Evolutionary conservation across 2,797 vertebrate species (phyloP), one percentile per base, ranked within the genome.

Genomic region (Caiman crocodilus): DNA sequence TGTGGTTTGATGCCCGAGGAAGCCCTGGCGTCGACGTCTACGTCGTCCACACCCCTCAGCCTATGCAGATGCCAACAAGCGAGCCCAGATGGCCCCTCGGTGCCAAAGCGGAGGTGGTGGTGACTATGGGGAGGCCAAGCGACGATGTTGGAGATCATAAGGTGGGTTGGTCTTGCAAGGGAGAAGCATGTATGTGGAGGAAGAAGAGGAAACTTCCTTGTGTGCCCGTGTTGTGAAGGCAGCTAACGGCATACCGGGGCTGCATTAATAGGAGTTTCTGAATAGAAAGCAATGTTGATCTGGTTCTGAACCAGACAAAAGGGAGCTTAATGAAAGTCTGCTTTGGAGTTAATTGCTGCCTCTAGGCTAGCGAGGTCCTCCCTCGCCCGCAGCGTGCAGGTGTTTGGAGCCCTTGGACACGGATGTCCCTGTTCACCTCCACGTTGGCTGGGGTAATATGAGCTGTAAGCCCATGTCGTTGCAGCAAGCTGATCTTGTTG

Each of bases 81-180:
- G 94, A 94, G 11, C 0, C 35, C 1, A 94, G 94, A 21, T 97
- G 97, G 97, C 95, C 96, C 1, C 82, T 97, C 58, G 71, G 67
- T 0, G 0, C 71, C 0, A 4, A n/a, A 1, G 14, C 95, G 0
- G 96, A 95, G 92, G 86, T 97, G 59, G 73, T 93, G 30, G 79
- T 96, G 56, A 65, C 84, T 25, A 90, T 92, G 79, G 95, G 92
- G 1, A 1, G 56, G 0, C 71, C 89, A 55, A 97, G 97, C 91
- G 28, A 32, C 7, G 82, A 93, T 0, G 75, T 90, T 8, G 93
- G 96, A 0, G 95, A 97, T 0, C 85, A 96, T 35, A 97, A 97
- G 97, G 97, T 97, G 94, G 61, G 90, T 23, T 73, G 20, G 65
- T 69, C 5, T 3, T 71, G 74, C 10, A 14, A 9, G 3, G n/a